Base-by-base conservation (phyloP, 1,140 invertebrate genomes). In the Bombus polaris region DNA sequence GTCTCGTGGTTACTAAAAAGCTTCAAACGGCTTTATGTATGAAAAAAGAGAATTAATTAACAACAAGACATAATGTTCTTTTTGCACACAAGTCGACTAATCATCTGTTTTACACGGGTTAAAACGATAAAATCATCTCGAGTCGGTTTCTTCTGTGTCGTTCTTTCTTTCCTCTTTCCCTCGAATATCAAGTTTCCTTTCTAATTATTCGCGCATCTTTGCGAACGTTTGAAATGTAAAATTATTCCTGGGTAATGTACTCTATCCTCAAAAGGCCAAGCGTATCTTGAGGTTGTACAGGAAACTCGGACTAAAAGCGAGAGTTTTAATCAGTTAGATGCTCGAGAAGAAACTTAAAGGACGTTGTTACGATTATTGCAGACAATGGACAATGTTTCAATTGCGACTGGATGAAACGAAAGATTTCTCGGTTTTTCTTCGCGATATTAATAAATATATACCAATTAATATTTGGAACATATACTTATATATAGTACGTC, bases 1-100 rank as follows among this genome's bases (percentile, higher is more conserved):
- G 74, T 82, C 44, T 76, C 25, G 57, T 44, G 62, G 53, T 57
- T 53, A 37, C 72, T 82, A n/a, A 76, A 86, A 80, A 75, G 70
- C 44, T 73, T 59, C 65, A 78, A 65, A 42, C 57, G 57, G 57
- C 47, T 72, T 85, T 72, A 76, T 77, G 66, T 59, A 39, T 39
- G 37, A 39, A 39, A 53, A 81, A 77, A 37, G 68, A 81, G 85
- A 89, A 87, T 88, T 79, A 87, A 87, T 88, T 83, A 88, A 62
- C 81, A 70, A 42, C 35, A 35, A 57, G 80, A 65, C 47, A 47
- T 74, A 66, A 78, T 42, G 37, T 32, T 74, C 25, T 15, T 44
- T 81, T 73, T 66, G 68, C 42, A 37, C 62, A 25, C 3, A 22
- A 44, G 10, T 18, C n/a, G 37, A 65, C 62, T 22, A 15, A 75